Percentiles rank a stretch among this genome's conserved stretches.
Conservation (phyloP, 1,140 invertebrate genomes). For the Bombyx mandarina region DNA sequence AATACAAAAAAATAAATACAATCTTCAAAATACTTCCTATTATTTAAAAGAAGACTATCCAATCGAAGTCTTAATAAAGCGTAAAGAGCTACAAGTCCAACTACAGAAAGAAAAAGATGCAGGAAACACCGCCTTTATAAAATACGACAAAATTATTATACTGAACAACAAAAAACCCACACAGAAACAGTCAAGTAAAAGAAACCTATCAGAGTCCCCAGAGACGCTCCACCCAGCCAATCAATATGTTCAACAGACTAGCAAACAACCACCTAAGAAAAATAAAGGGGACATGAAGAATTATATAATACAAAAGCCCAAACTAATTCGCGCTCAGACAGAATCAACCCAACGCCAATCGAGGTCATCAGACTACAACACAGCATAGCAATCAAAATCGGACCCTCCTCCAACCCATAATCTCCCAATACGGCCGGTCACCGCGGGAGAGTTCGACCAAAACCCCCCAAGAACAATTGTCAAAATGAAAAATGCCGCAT, state of each 20-base stretch:
- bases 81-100: conserved; percentile 19
- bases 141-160: conserved; percentile 12
- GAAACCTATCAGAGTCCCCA: conserved; percentile 18
- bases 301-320: too few relatives aligned
- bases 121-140: conserved; percentile 11
- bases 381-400: too few relatives aligned
- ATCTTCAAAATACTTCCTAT: conserved; percentile 12
- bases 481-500: too few relatives aligned
- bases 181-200: conserved; percentile 13
- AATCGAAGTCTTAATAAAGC: conserved; percentile 19
- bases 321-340: too few relatives aligned
- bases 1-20: conserved; percentile 20
- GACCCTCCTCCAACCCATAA: too few relatives aligned
- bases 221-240: conserved; percentile 7
- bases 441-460: too few relatives aligned
- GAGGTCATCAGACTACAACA: too few relatives aligned
- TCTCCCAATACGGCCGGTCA: too few relatives aligned
- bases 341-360: too few relatives aligned
- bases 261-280: conserved; percentile 2
- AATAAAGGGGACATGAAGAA: background rate
- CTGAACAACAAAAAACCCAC: conserved; percentile 13
- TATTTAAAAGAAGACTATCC: too few relatives aligned
- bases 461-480: too few relatives aligned
- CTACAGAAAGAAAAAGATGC: conserved; percentile 14
- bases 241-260: conserved; percentile 6